These are phyloP conservation scores for Cryptomyrus ogoouensis DNA, from an alignment of 2,113 vertebrate species.

Conservation along the genomic window DNA sequence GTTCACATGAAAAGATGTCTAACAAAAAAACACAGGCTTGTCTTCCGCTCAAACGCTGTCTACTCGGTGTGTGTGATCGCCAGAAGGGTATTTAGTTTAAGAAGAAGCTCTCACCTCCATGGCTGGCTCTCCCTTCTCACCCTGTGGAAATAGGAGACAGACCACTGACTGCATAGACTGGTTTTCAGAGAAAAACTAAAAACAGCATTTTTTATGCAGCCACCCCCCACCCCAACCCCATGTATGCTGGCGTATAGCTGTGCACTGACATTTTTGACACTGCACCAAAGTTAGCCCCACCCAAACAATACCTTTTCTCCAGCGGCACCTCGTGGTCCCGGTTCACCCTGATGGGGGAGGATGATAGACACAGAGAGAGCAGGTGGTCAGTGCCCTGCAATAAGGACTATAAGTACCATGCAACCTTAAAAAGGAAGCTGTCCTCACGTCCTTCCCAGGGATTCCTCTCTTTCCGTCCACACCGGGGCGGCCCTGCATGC, in stretches of 20 bases:
- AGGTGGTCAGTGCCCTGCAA: background rate
- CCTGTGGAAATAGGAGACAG: constrained; percentile 44
- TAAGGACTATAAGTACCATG: background rate
- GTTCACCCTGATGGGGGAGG: constrained; percentile 50
- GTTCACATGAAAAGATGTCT: background rate
- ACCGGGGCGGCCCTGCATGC: constrained; percentile 59
- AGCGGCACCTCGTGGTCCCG: constrained; percentile 50
- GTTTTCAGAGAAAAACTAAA: background rate
- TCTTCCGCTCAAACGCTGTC: background rate
- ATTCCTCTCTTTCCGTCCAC: constrained; percentile 65
- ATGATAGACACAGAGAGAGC: background rate
- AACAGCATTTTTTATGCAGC: background rate
- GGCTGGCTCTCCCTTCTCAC: constrained; percentile 56
- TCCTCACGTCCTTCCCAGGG: constrained; percentile 60
- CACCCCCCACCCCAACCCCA: background rate
- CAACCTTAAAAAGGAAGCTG: background rate
- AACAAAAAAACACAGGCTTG: background rate
- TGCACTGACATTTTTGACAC: background rate
- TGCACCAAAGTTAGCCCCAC: background rate
- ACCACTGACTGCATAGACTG: background rate
- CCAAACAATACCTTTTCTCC: constrained; percentile 50
- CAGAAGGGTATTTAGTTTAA: background rate
- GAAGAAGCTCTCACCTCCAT: constrained; percentile 46
- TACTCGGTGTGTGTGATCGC: background rate
- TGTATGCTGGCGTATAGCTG: background rate